These are phyloP conservation scores for Onychomys arenicola DNA, from an alignment of 2,797 vertebrate species.

Conservation along the genomic window DNA sequence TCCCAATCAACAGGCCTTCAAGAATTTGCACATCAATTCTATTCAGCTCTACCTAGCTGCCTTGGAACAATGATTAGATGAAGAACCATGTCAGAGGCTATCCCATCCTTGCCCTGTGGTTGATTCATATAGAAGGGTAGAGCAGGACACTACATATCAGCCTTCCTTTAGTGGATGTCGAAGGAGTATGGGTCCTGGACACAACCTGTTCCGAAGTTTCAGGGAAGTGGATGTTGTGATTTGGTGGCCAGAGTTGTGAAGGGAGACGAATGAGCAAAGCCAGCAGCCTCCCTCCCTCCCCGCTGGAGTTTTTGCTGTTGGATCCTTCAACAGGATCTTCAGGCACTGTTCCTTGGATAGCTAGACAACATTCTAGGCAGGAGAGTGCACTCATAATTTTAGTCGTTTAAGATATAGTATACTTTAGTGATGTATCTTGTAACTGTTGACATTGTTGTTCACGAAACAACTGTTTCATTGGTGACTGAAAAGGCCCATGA, in stretches of 20 bases:
- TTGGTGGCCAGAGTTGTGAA: not conserved
- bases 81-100: conserved; percentile 63
- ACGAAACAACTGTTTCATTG: conserved; percentile 28
- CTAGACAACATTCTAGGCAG: not conserved
- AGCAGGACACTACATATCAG: not conserved
- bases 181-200: not conserved
- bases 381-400: not conserved
- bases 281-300: not conserved
- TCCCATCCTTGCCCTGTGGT: not conserved
- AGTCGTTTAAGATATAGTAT: not conserved
- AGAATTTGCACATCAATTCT: conserved; percentile 62
- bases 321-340: rapidly evolving
- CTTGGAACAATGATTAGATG: conserved; percentile 67
- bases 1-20: conserved; percentile 10
- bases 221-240: conserved; percentile 7
- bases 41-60: conserved; percentile 65
- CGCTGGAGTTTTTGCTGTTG: not conserved
- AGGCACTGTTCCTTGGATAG: not conserved
- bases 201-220: not conserved
- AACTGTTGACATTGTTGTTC: conserved; percentile 18
- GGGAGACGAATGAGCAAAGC: not conserved
- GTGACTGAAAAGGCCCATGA: not conserved
- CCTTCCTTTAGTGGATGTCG: not conserved
- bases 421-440: not conserved
- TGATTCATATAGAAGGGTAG: conserved; percentile 33